Evolutionary conservation across 2,113 vertebrate genomes (phyloP).

Genomic region (Sterna hirundo): DNA sequence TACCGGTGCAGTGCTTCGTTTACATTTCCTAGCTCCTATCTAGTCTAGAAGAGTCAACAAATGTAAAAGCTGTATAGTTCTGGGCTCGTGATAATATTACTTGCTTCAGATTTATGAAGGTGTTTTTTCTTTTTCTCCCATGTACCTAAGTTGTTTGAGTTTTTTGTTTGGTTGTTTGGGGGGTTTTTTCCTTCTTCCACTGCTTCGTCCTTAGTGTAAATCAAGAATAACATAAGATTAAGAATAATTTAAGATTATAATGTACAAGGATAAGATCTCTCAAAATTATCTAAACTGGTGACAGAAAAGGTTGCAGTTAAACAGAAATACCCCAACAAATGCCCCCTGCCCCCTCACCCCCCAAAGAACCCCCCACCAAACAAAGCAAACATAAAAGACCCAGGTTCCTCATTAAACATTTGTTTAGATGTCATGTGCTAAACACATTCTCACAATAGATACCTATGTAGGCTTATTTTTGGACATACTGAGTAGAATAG

Average conservation of each 20-base stretch:
- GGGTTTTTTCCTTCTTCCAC: neutral
- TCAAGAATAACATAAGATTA: neutral
- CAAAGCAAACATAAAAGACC: neutral
- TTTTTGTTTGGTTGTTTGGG: neutral
- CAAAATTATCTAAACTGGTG: neutral
- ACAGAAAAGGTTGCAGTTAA: neutral
- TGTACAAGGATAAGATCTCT: neutral
- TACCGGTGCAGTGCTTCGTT: neutral
- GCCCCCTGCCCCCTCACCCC: accelerated
- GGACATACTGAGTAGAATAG: neutral
- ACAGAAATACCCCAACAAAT: too few relatives aligned
- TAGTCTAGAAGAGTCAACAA: neutral
- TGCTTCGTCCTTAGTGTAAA: neutral
- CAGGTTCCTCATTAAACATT: neutral
- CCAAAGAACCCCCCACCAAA: neutral
- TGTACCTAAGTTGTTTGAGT: neutral
- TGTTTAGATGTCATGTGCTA: neutral
- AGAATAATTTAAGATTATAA: neutral
- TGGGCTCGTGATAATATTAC: neutral
- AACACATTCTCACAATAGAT: neutral
- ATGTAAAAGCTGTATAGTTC: neutral
- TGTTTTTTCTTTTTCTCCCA: accelerated
- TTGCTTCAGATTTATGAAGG: neutral
- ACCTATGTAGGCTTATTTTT: neutral
- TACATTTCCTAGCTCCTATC: neutral